Evolutionary conservation across 2,888 invertebrate species (phyloP).

Genomic region (Drosophila testacea): DNA sequence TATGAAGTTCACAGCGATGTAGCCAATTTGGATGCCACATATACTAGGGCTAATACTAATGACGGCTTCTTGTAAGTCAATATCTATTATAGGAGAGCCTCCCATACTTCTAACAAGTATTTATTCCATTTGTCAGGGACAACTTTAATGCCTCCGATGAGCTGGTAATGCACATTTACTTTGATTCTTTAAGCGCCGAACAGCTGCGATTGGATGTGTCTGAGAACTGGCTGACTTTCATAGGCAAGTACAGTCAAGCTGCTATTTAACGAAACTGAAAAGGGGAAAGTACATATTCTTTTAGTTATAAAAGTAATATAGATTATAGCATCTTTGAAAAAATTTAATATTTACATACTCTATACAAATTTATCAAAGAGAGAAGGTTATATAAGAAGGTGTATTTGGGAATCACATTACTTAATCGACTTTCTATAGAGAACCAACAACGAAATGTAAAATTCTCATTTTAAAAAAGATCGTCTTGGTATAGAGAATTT

Average conservation of each 20-base stretch:
- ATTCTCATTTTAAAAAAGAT: no score
- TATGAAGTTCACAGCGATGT: slow-evolving; percentile 84
- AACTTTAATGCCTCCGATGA: slow-evolving; percentile 84
- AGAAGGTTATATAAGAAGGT: no score
- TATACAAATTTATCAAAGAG: no score
- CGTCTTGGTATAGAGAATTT: no score
- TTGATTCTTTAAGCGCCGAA: slow-evolving; percentile 88
- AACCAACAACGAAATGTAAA: no score
- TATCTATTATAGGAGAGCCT: background rate
- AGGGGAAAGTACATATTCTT: background rate
- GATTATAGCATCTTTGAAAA: no score
- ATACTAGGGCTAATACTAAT: background rate
- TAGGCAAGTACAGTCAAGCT: slow-evolving; percentile 86
- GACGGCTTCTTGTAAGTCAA: slow-evolving; percentile 78
- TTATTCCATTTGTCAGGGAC: slow-evolving; percentile 44
- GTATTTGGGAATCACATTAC: no score
- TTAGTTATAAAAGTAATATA: no score
- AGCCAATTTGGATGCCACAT: slow-evolving; percentile 14
- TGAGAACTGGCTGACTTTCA: slow-evolving; percentile 89
- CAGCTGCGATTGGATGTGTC: slow-evolving; percentile 88
- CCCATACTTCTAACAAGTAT: no score
- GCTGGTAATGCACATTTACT: slow-evolving; percentile 88
- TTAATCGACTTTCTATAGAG: no score
- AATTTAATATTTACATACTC: no score
- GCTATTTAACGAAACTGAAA: background rate